Base-by-base conservation (phyloP, 2,113 vertebrate genomes). In the Rhabdornis inornatus region DNA sequence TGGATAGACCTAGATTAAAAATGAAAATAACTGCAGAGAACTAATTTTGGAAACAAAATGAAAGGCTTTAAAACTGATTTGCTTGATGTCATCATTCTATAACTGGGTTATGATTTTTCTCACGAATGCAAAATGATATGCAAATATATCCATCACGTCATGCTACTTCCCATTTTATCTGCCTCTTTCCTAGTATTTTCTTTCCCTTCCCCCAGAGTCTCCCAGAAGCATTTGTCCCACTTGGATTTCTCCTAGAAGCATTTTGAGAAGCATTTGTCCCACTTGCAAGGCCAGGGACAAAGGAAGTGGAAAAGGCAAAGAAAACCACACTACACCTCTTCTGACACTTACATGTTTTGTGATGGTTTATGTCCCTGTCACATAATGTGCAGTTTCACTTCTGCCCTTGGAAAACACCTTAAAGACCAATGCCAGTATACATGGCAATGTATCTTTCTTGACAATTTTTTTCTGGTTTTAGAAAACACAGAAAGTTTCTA, bases 41-140 rank as follows among this genome's bases (percentile, higher is more conserved):
- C 30, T 88, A 72, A 49, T 19, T 92, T 53, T 24, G 35, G 20
- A 16, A 39, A 70, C 39, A 71, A 77, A 53, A n/a, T 10, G 10
- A 85, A 90, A 30, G 9, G 16, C 70, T n/a, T 95, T 76, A 76
- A 79, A 95, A 89, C 7, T 78, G 79, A 90, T 83, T 82, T 87
- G 52, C 80, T 78, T 71, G 76, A 85, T 86, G 52, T 71, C 92
- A 90, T 70, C 56, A 27, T 66, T 74, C 88, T 64, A 0, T 45
- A 89, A 92, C 65, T 71, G 65, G 69, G 83, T 81, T 95, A 87
- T 75, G 86, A 94, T 75, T 89, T 88, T 83, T 83, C 90, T 95
- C 64, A 79, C 47, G 15, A 81, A 87, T 50, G 83, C 56, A 79
- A 93, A 96, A 90, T 71, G 7, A 60, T 60, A 81, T 84, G 83